These are phyloP conservation scores for Alcedo quadribrachys DNA, from an alignment of 2,797 vertebrate genomes.

Conservation along the genomic window DNA sequence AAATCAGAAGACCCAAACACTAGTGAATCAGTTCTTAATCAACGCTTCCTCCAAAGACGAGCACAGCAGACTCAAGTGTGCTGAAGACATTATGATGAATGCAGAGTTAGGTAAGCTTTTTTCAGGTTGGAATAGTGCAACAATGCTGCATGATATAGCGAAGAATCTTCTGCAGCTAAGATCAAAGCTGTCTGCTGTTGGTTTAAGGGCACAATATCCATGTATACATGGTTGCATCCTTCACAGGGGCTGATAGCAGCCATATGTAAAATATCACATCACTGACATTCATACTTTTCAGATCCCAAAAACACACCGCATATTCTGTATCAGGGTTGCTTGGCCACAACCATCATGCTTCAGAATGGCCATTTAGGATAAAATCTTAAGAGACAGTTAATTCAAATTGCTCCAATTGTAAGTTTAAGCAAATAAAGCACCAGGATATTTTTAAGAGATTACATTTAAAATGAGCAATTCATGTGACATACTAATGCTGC, in stretches of 20 bases:
- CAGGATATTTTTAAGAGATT: background rate
- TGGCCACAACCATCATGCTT: background rate
- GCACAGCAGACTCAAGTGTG: background rate
- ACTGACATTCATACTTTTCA: background rate
- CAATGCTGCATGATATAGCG: background rate
- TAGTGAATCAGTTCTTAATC: background rate
- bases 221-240: background rate
- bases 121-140: background rate
- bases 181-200: background rate
- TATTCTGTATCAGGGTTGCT: background rate
- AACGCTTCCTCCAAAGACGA: background rate
- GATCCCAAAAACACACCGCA: background rate
- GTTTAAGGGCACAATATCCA: background rate
- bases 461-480: background rate
- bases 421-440: background rate
- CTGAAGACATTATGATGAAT: background rate
- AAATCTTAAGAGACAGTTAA: background rate
- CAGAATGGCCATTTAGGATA: background rate
- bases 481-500: background rate
- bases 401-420: background rate
- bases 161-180: background rate
- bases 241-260: background rate
- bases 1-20: background rate
- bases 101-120: background rate
- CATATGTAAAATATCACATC: background rate